Conservation (phyloP, 64 coral and sea anemone species). For the Catalaphyllia jardinei region DNA sequence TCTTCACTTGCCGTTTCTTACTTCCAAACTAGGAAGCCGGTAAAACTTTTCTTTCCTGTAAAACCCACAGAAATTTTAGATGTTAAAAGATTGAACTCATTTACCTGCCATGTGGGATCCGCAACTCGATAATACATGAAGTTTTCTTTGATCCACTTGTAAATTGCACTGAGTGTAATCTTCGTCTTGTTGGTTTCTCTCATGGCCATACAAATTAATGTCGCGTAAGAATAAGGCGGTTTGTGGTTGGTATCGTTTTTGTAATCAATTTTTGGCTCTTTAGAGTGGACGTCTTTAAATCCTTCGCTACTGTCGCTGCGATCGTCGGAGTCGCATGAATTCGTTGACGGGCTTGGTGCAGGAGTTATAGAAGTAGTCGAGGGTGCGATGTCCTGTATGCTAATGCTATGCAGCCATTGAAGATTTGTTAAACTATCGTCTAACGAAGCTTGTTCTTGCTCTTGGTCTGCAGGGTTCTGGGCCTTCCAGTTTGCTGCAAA, state of each 20-base stretch:
- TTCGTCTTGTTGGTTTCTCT: conserved; percentile 94
- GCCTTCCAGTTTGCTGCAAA: conserved; percentile 98
- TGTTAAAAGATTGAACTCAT: not conserved
- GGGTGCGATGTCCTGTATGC: conserved; percentile 83
- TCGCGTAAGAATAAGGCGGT: conserved; percentile 96
- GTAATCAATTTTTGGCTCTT: conserved; percentile 94
- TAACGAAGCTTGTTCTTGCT: conserved; percentile 62
- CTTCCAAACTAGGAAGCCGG: not conserved
- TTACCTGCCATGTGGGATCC: conserved; percentile 98
- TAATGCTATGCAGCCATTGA: conserved; percentile 96
- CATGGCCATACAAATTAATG: conserved; percentile 99
- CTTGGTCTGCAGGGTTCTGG: conserved; percentile 78
- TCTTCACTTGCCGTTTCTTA: not conserved
- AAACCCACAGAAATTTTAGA: not conserved
- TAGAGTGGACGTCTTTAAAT: conserved; percentile 23
- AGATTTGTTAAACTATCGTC: conserved; percentile 98
- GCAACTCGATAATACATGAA: conserved; percentile 95
- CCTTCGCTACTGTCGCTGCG: conserved; percentile 77
- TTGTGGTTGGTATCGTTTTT: conserved; percentile 88
- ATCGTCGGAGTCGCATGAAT: conserved; percentile 74
- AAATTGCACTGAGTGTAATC: conserved; percentile 94
- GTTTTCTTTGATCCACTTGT: conserved; percentile 99
- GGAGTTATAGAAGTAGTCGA: conserved; percentile 35
- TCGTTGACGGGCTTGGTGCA: conserved; percentile 42
- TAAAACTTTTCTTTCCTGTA: not conserved